Evolutionary conservation across 2,113 vertebrate genomes (phyloP), one percentile per base, ranked within the genome.

Genomic region (Bombycilla garrulus): DNA sequence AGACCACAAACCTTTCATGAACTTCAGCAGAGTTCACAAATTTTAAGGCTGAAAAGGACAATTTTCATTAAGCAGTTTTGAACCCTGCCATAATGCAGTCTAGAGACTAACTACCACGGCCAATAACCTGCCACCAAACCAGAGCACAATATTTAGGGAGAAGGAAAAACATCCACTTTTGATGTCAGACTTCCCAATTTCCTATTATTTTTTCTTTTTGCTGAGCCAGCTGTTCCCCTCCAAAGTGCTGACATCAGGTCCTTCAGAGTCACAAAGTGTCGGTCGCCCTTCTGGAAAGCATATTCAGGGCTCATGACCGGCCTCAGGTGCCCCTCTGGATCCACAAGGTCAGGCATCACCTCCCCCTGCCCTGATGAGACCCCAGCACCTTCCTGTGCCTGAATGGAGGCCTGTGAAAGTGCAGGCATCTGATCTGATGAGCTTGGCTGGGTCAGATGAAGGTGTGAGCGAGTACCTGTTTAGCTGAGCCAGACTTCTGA

Each of bases 401-500:
- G 31, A 69, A 64, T 35, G 21, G 28, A 70, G 29, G 11, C 40
- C 35, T 47, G 50, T 9, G 64, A n/a, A 76, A 44, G 20, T 45
- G 36, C 66, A 66, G 74, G 40, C 42, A 4, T 35, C 53, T 47
- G 42, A 54, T 15, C 25, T 89, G 78, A 12, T 38, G 65, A 82
- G 45, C 58, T 88, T 95, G 81, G 42, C 36, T 76, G 42, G 28
- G 42, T 70, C 51, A 86, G 50, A 56, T 51, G 67, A 65, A 61
- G 54, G 44, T 51, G 62, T 45, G 24, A 87, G 28, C 0, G 0
- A 81, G 54, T 54, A 66, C 36, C 29, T 53, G 18, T 33, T 72
- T 35, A 87, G 57, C n/a, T 70, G 58, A 92, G 74, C 15, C 85
- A 90, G 47, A 47, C 77, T 80, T 80, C 67, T 64, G 47, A 82